These are phyloP conservation scores for Prunella himalayana DNA, from an alignment of 2,113 vertebrate species.

Conservation along the genomic window DNA sequence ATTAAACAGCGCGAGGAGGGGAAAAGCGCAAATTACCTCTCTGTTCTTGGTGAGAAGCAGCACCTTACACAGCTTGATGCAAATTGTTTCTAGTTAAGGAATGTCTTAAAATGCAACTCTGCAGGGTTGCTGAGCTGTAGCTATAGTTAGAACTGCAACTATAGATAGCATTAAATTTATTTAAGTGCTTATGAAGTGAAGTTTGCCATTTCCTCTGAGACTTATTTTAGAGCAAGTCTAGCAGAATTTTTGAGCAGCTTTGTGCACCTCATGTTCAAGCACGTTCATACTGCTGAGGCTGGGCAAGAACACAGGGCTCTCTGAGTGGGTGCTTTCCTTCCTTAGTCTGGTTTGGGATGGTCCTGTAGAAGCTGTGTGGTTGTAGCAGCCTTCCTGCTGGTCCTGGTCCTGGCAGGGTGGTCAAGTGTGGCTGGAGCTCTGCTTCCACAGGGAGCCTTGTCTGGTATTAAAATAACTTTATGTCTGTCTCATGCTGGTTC, in stretches of 20 bases:
- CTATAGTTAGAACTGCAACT: conserved; percentile 41
- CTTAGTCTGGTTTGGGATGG: background rate
- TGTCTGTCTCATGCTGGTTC: background rate
- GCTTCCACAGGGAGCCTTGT: background rate
- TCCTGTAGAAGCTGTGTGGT: background rate
- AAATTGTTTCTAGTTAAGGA: conserved; percentile 56
- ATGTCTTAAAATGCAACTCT: conserved; percentile 33
- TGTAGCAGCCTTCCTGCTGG: background rate
- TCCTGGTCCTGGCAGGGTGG: background rate
- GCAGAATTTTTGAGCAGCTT: background rate
- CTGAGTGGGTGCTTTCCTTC: background rate
- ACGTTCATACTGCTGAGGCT: background rate
- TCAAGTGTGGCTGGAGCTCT: background rate
- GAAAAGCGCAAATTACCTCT: background rate
- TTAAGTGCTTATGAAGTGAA: conserved; percentile 38
- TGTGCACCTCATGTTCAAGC: background rate
- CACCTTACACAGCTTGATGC: conserved; percentile 42
- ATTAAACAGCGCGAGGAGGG: background rate
- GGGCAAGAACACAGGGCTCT: background rate
- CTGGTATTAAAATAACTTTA: background rate
- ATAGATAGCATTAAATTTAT: conserved; percentile 40
- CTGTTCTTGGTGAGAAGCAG: background rate
- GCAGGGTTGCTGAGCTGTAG: conserved; percentile 25
- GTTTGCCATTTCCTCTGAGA: background rate
- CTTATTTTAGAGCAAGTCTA: background rate